Evolutionary conservation across 1,140 invertebrate genomes (phyloP).

Genomic region (Conopomorpha cramerella): DNA sequence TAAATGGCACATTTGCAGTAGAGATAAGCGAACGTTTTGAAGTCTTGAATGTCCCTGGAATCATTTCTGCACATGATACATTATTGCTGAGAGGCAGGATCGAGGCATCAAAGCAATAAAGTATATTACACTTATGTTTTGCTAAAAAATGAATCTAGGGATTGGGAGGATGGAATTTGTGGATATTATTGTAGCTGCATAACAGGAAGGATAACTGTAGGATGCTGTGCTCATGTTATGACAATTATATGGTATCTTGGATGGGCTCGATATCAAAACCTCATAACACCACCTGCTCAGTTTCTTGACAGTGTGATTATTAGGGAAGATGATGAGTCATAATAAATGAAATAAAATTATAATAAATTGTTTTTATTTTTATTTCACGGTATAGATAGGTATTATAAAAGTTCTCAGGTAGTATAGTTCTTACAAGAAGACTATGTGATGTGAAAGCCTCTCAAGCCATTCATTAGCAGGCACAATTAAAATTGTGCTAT

Average conservation of each 20-base stretch:
- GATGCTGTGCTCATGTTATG: slow-evolving; percentile 11
- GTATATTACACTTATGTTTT: slow-evolving; percentile 1
- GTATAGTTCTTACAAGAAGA: too few relatives aligned
- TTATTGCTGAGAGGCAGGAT: background rate
- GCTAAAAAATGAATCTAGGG: background rate
- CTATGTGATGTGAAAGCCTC: too few relatives aligned
- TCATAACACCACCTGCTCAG: background rate
- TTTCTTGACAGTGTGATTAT: background rate
- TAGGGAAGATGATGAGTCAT: too few relatives aligned
- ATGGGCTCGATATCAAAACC: slow-evolving; percentile 9
- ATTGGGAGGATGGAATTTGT: background rate
- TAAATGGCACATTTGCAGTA: slow-evolving; percentile 7
- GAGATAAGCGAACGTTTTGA: slow-evolving; percentile 4
- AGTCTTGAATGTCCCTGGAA: background rate
- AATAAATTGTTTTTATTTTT: too few relatives aligned
- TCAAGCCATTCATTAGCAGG: too few relatives aligned
- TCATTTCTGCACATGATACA: background rate
- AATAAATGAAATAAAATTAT: too few relatives aligned
- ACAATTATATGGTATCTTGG: slow-evolving; percentile 11
- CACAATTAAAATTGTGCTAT: too few relatives aligned
- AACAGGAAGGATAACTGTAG: slow-evolving; percentile 8
- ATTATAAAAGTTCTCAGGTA: too few relatives aligned
- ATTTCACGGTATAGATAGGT: too few relatives aligned
- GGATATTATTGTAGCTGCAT: slow-evolving; percentile 2
- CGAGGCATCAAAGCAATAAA: background rate